phyloP scores from a whole-genome alignment of 2,113 vertebrate genomes.

The Lathamus discolor region DNA sequence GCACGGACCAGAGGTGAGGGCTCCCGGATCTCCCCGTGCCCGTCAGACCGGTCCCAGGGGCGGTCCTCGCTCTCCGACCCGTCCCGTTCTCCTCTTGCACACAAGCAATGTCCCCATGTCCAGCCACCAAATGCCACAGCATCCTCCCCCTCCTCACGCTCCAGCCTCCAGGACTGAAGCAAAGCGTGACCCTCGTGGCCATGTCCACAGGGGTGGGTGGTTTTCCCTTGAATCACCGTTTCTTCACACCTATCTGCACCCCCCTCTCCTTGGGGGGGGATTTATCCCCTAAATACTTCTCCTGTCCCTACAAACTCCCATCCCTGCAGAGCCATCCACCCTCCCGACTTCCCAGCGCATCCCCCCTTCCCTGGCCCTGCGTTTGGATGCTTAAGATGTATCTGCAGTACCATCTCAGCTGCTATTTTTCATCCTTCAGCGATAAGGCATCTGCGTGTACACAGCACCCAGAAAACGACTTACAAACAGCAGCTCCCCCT shows the following conservation, averaged over 20 bases:
- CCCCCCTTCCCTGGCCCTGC: not conserved
- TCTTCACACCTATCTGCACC: not conserved
- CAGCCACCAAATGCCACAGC: not conserved
- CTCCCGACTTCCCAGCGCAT: accelerated
- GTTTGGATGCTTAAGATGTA: constrained; percentile 21
- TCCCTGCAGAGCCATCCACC: not conserved
- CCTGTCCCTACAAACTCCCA: not conserved
- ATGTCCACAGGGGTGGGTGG: accelerated
- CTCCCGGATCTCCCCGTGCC: accelerated
- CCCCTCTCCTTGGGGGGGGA: not conserved
- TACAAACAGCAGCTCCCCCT: not conserved
- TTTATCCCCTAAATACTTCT: not conserved
- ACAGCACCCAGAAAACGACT: not conserved
- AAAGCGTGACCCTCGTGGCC: not conserved
- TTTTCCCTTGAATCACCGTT: not conserved
- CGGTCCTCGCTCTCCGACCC: not conserved
- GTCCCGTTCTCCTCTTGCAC: not conserved
- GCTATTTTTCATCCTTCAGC: constrained; percentile 72
- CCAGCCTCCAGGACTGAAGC: not conserved
- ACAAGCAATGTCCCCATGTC: accelerated
- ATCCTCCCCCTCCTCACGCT: not conserved
- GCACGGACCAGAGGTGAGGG: accelerated
- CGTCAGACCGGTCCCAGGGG: accelerated
- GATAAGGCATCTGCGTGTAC: constrained; percentile 71
- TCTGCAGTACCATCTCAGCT: constrained; percentile 56